These are phyloP conservation scores for Acromyrmex heyeri DNA, from an alignment of 1,140 invertebrate genomes.

Conservation along the genomic window DNA sequence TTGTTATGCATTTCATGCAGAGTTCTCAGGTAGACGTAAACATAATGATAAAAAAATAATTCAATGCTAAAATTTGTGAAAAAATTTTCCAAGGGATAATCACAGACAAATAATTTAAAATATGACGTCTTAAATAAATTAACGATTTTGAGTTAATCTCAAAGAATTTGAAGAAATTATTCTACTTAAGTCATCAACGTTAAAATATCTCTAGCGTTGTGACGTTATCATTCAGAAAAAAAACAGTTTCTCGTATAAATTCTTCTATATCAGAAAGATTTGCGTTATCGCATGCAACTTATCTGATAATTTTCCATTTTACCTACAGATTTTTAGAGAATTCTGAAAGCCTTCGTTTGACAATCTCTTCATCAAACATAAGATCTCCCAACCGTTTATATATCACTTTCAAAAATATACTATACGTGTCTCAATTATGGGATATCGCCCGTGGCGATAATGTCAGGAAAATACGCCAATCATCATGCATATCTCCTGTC, in stretches of 20 bases:
- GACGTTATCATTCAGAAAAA: conserved; percentile 9
- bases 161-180: background rate
- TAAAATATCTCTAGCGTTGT: background rate
- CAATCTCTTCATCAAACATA: conserved; percentile 4
- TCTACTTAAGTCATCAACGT: too few relatives aligned
- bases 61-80: background rate
- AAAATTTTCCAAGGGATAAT: background rate
- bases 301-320: background rate
- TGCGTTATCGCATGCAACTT: background rate
- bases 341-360: background rate
- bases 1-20: background rate
- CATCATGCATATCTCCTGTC: background rate
- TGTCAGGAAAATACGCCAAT: conserved; percentile 22
- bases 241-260: background rate
- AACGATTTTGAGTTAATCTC: background rate
- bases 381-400: background rate
- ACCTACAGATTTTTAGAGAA: background rate
- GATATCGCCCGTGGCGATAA: conserved; percentile 16
- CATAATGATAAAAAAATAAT: background rate
- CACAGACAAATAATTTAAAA: background rate
- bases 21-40: background rate
- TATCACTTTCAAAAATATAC: conserved; percentile 21
- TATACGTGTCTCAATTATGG: conserved; percentile 13
- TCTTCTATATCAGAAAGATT: background rate
- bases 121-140: background rate